Conservation (phyloP, 2,888 invertebrate species). For the Silvanus unidentatus region DNA sequence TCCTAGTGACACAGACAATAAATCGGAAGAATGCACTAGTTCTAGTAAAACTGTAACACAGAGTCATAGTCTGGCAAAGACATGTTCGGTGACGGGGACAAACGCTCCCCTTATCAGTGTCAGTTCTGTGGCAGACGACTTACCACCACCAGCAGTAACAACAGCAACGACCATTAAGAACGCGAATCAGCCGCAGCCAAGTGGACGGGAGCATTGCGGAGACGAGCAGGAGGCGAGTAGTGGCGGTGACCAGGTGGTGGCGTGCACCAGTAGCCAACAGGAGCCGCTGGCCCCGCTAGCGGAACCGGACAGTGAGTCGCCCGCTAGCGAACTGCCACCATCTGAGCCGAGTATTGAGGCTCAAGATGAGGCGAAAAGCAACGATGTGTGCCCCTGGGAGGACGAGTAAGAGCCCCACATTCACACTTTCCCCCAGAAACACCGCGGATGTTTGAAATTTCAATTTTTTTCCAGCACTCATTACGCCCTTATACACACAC, state of each 20-base stretch:
- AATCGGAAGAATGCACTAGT: constrained; percentile 26
- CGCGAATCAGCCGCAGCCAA: constrained; percentile 15
- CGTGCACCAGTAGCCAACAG: constrained; percentile 14
- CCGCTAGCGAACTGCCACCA: constrained; percentile 57
- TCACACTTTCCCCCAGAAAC: background rate
- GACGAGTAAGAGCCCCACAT: constrained; percentile 73
- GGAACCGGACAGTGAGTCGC: constrained; percentile 63
- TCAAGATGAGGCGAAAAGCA: constrained; percentile 54
- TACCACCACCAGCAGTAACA: constrained; percentile 17
- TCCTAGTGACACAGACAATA: constrained; percentile 41
- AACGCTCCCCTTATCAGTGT: constrained; percentile 63
- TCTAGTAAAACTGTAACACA: constrained; percentile 41
- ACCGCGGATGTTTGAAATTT: no score
- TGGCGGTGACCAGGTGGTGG: background rate
- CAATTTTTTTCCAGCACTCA: no score
- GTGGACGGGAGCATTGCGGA: constrained; percentile 30
- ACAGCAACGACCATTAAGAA: constrained; percentile 12
- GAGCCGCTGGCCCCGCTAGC: constrained; percentile 59
- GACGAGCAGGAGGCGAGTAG: constrained; percentile 16
- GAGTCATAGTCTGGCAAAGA: constrained; percentile 43
- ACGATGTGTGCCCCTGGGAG: constrained; percentile 91
- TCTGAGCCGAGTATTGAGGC: constrained; percentile 19
- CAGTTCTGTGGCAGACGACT: constrained; percentile 64
- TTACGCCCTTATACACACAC: no score
- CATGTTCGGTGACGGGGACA: constrained; percentile 42